Conservation (phyloP, 2,797 vertebrate species). For the Phoebastria nigripes region DNA sequence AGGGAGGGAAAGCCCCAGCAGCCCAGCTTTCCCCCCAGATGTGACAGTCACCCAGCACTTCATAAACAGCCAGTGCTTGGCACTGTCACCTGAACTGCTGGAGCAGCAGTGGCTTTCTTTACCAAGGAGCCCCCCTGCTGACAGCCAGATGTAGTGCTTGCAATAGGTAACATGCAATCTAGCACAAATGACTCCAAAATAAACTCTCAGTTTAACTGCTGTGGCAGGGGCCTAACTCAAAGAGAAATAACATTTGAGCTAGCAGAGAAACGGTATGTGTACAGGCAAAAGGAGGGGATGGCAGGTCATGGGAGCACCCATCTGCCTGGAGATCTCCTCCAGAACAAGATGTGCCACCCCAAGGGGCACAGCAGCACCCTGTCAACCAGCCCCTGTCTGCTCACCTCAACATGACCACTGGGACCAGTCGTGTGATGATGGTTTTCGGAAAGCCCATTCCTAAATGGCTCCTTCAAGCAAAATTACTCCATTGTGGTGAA, state of each 20-base stretch:
- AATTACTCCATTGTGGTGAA: background rate
- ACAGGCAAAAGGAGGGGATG: background rate
- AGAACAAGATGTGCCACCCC: background rate
- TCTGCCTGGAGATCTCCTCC: background rate
- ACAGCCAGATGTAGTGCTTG: background rate
- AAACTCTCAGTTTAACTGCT: background rate
- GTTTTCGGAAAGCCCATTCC: background rate
- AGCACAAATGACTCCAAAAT: background rate
- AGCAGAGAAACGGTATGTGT: accelerated
- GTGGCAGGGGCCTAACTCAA: background rate
- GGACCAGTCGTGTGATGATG: accelerated
- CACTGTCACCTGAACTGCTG: background rate
- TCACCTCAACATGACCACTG: background rate
- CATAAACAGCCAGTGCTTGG: accelerated
- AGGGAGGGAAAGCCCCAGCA: background rate
- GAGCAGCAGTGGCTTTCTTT: background rate
- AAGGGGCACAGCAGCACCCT: background rate
- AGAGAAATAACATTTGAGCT: accelerated
- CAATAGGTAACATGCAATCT: accelerated
- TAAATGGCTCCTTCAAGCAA: background rate
- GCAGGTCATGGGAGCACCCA: background rate
- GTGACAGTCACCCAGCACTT: background rate
- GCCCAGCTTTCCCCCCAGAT: background rate
- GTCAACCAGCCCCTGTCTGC: background rate
- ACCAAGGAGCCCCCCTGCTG: slow-evolving; percentile 1